Evolutionary conservation across 23 tunicate genomes (phyloP), one percentile per base, ranked within the genome.

Genomic region (Ascidia mentula): DNA sequence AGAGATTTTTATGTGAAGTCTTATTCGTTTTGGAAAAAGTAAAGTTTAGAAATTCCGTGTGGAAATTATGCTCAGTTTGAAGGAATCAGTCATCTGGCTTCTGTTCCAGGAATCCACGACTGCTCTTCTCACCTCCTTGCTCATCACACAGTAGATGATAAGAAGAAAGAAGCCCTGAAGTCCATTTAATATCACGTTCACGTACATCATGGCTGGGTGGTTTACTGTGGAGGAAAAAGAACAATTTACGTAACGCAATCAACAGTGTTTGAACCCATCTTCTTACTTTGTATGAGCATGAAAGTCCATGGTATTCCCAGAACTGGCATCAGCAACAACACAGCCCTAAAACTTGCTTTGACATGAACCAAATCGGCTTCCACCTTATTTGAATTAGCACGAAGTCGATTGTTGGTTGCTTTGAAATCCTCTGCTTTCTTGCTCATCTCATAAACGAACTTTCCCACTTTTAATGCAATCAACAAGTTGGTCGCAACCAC

Each of bases 381-480:
- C 24, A 53, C 65, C 65, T 26, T 28, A 9, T 9, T 53, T 5
- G 65, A 53, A 53, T 6, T 28, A 53, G 65, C 65, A 9, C 65
- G 28, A 9, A 53, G 12, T 53, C 65, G 65, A 9, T 53, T 28
- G 22, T 26, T 28, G 22, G 65, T 53, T 28, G 65, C 28, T 53
- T 53, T 53, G 65, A 53, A 53, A 53, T 53, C 65, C 65, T 53
- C 65, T 20, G 65, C 65, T 53, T 53, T 53, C 65, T 28, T 53
- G 65, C 65, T 53, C 65, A 53, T 53, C 65, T 53, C 65, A 9
- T 53, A 53, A 53, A 53, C 65, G 65, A 53, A 53, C 65, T 20
- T 53, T 53, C 65, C 65, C 4, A 53, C 65, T 53, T 28, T 53
- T 53, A 53, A 20, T 28, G 65, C 24, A 28, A 53, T 53, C 65